Percentiles rank a stretch among this genome's conserved stretches.
Evolutionary conservation across 2,113 vertebrate species (phyloP).

Genomic region (Takifugu bimaculatus): DNA sequence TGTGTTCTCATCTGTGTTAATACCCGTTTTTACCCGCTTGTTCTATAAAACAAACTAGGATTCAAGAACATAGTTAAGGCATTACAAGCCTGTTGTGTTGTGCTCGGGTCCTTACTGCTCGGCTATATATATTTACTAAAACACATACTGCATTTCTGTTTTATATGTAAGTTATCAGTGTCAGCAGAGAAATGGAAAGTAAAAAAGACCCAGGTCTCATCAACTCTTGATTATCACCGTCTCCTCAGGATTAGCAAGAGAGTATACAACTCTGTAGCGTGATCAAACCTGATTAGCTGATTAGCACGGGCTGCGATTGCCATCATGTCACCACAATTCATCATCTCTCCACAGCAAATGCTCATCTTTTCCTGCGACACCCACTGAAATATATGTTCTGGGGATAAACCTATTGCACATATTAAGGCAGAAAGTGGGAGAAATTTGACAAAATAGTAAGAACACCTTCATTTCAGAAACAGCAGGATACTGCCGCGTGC

Average conservation of each 20-base stretch:
- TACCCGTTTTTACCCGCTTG: too few relatives aligned
- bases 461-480: neutral
- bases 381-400: neutral
- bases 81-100: too few relatives aligned
- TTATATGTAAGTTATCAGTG: neutral
- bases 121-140: neutral
- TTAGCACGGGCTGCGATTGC: conserved; percentile 63
- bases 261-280: conserved; percentile 53
- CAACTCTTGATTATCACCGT: conserved; percentile 59
- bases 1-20: too few relatives aligned
- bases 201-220: conserved; percentile 44
- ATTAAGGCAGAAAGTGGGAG: neutral
- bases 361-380: conserved; percentile 1
- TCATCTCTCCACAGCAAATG: conserved; percentile 27
- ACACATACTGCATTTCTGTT: neutral
- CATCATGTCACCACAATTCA: conserved; percentile 64
- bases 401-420: neutral
- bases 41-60: too few relatives aligned
- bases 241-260: conserved; percentile 63
- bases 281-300: conserved; percentile 71
- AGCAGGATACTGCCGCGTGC: neutral
- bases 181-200: conserved; percentile 1
- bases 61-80: too few relatives aligned
- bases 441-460: neutral
- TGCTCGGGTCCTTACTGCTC: too few relatives aligned